Evolutionary conservation across 2,888 invertebrate genomes (phyloP).

Genomic region (Rotaria socialis): DNA sequence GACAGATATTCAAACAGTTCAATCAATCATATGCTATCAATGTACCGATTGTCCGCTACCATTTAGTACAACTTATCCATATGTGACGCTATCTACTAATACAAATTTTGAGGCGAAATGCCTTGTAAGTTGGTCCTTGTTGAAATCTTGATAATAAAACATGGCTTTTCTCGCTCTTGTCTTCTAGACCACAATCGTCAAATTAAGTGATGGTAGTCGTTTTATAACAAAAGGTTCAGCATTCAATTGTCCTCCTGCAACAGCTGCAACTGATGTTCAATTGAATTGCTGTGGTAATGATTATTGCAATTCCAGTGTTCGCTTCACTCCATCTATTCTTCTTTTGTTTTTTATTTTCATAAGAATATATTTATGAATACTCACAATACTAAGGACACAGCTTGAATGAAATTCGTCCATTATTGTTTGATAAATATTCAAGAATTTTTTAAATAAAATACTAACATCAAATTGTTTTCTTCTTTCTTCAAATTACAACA

Average conservation of each 20-base stretch:
- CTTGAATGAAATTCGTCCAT: too few species aligned
- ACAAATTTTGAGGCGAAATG: not conserved
- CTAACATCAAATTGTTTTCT: too few species aligned
- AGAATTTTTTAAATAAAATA: too few species aligned
- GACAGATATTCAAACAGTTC: not conserved
- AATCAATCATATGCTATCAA: not conserved
- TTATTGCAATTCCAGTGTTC: not conserved
- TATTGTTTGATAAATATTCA: too few species aligned
- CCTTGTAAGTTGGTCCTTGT: not conserved
- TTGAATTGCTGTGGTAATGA: not conserved
- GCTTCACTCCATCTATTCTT: not conserved
- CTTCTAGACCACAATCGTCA: not conserved
- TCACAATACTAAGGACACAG: not conserved
- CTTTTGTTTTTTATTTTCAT: not conserved
- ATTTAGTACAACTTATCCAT: not conserved
- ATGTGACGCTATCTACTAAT: not conserved
- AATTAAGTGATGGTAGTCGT: not conserved
- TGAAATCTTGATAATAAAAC: too few species aligned
- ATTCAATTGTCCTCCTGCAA: not conserved
- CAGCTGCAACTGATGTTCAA: not conserved
- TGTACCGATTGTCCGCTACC: slow-evolving; percentile 2
- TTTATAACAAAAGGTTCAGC: not conserved
- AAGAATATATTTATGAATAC: not conserved
- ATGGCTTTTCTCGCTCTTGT: not conserved
- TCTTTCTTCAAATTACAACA: too few species aligned